A percentile compares a stretch with the other conserved stretches of the same genome.
Conservation (phyloP, 2,113 vertebrate genomes). For the Synodontis membranacea region DNA sequence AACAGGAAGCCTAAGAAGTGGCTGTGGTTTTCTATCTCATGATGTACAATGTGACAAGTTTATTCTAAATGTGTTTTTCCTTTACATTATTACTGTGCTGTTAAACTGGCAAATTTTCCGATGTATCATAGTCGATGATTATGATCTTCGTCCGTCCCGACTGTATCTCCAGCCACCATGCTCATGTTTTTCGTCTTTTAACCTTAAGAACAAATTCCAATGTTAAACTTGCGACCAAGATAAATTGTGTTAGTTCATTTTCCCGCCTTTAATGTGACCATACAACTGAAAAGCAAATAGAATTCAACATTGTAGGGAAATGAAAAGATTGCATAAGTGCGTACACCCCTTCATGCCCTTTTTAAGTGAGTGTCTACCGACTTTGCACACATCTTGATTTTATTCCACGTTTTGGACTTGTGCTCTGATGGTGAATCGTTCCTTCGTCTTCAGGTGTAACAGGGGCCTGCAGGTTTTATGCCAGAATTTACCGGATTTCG, state of each 20-base stretch:
- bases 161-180: background rate
- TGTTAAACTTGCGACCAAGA: background rate
- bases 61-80: background rate
- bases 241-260: background rate
- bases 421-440: too few relatives aligned
- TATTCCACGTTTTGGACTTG: background rate
- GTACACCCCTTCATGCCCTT: too few relatives aligned
- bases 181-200: background rate
- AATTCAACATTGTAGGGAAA: background rate
- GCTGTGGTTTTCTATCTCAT: conserved; percentile 12
- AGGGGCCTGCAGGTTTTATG: background rate
- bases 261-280: background rate
- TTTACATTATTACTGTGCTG: background rate
- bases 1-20: conserved; percentile 31
- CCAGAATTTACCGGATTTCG: background rate
- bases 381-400: background rate
- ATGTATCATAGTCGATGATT: background rate
- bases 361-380: too few relatives aligned
- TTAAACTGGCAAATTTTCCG: background rate
- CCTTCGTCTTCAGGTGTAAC: background rate
- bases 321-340: background rate
- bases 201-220: background rate
- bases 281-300: background rate
- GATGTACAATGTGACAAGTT: background rate
- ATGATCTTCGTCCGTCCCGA: background rate